These are phyloP conservation scores for Circaetus gallicus DNA, from an alignment of 2,113 vertebrate species.

Conservation along the genomic window DNA sequence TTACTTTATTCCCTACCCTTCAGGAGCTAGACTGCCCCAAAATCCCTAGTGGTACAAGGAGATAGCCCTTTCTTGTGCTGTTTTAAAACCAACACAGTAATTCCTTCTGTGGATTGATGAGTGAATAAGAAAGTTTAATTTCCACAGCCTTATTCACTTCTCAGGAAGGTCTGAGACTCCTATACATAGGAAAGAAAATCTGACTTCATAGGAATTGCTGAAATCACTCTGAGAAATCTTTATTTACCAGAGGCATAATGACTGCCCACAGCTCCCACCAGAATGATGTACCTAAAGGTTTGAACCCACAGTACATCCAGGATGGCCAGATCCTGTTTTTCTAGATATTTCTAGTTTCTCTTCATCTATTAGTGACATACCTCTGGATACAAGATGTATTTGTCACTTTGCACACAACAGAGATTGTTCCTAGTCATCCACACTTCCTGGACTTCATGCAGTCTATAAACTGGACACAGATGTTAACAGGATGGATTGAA, in stretches of 20 bases:
- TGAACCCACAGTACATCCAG: neutral
- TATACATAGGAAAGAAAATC: neutral
- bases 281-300: neutral
- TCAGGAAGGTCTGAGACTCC: neutral
- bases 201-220: neutral
- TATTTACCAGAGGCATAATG: neutral
- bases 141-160: neutral
- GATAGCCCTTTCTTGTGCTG: neutral
- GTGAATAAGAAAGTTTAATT: neutral
- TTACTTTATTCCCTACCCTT: neutral
- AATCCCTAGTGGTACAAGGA: neutral
- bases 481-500: neutral
- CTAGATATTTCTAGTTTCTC: neutral
- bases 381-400: neutral
- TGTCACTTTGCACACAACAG: neutral
- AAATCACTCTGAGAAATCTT: neutral
- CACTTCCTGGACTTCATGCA: neutral
- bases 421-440: neutral
- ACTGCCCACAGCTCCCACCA: neutral
- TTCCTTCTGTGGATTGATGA: neutral
- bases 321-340: neutral
- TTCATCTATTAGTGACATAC: neutral
- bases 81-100: neutral
- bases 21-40: neutral
- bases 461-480: neutral